These are phyloP conservation scores for Simalia tracyae DNA, from an alignment of 2,797 vertebrate genomes.

Conservation along the genomic window DNA sequence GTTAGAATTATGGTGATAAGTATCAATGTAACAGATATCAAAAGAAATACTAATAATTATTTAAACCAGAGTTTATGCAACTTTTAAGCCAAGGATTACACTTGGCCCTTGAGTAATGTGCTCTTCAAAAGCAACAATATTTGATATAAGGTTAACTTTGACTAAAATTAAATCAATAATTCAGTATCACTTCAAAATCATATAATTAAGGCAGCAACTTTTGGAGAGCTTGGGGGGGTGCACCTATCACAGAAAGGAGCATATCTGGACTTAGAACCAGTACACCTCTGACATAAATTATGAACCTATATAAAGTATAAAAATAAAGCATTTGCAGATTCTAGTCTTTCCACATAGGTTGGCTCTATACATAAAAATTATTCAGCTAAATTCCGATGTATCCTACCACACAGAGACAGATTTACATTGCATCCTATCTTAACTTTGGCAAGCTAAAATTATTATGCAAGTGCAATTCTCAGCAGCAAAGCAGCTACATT, in stretches of 20 bases:
- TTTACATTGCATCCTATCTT: background rate
- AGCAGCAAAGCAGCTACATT: background rate
- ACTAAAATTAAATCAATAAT: too few species aligned
- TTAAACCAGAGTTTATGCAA: too few species aligned
- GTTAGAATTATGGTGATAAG: background rate
- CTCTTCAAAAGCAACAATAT: too few species aligned
- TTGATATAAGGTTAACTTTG: too few species aligned
- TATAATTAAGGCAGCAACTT: too few species aligned
- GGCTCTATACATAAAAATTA: background rate
- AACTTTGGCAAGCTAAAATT: background rate
- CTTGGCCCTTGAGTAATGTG: background rate
- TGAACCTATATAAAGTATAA: background rate
- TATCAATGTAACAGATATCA: background rate
- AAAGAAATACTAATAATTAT: background rate
- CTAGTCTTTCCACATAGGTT: too few species aligned
- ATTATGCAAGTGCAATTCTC: background rate
- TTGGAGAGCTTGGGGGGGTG: too few species aligned
- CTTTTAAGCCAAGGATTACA: background rate
- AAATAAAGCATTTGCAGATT: background rate
- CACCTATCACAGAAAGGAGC: too few species aligned
- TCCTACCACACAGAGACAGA: background rate
- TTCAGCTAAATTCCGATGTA: background rate
- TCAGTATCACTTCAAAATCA: too few species aligned
- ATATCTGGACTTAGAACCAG: too few species aligned
- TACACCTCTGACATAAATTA: background rate